Evolutionary conservation across 2,888 invertebrate genomes (phyloP), one percentile per base, ranked within the genome.

Genomic region (Drosophila infuscata): DNA sequence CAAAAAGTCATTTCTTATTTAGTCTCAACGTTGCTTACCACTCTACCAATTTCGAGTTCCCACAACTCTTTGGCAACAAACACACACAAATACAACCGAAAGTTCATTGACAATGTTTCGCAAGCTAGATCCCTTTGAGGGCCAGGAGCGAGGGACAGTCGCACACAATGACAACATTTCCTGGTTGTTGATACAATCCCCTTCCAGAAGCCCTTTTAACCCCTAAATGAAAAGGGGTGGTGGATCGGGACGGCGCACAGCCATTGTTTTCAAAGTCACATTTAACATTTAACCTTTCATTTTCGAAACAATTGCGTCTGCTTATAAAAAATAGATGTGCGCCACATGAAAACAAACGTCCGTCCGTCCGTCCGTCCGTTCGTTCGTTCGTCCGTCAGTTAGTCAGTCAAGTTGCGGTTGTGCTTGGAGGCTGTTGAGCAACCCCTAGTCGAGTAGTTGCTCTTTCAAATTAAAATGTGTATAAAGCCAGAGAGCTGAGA

Each of bases 211-310:
- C 63, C 56, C 46, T 25, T 60, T 60, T 49, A 43, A 52, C 25
- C 36, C 64, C 17, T 25, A 11, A 15, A 32, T 3, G 4, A 32
- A 52, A 33, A 29, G 48, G 62, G 53, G 7, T 43, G 46, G 29
- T 25, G 33, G 33, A 8, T 46, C 8, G 38, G 29, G 53, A 3
- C 8, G 38, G 38, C 33, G 58, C 63, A 63, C 12, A 49, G 56
- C 58, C 73, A 88, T 86, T 88, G 84, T 85, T 86, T 84, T 73
- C 83, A 86, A 83, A 88, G 83, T 85, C 89, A 78, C 88, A 88
- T 89, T 89, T 89, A 88, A 89, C 88, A 86, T 89, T 89, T 89
- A 88, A 90, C 88, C 88, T 89, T 88, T 89, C 83, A 87, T 87
- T 88, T 89, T 89, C 90, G 83, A 88, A 89, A 90, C 88, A 90